Evolutionary conservation across 2,888 invertebrate genomes (phyloP), one percentile per base, ranked within the genome.

Genomic region (Julus scanicus): DNA sequence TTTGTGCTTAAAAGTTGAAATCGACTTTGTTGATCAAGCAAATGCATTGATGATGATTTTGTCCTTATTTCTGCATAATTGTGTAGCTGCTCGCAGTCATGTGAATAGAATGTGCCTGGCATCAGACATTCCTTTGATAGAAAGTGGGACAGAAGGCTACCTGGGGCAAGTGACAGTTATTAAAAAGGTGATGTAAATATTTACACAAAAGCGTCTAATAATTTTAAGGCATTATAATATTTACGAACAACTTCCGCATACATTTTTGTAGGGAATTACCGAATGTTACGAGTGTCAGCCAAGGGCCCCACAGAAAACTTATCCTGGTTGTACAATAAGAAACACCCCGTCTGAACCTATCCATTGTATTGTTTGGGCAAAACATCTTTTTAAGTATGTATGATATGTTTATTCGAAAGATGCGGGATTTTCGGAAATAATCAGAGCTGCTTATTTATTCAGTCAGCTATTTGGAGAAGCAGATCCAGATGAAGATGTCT

Each of bases 301-400:
- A 0, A 98, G 98, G 92, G 95, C 97, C 9, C 94, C 96, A 29
- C 97, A 97, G 91, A 98, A 98, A 92, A 95, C 97, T 8, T 99
- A 95, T 93, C 99, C 99, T 0, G 98, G 99, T 0, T 99, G 99
- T 92, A 99, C 99, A 1, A 99, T 99, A 90, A 94, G 99, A 83
- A 99, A 99, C 92, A 99, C 99, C 0, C 99, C 99, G 0, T 99
- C 98, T 0, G 99, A 99, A 92, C 98, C 98, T 0, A 98, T 99
- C 90, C 99, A 99, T 93, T 99, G 99, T 92, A 98, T 99, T 90
- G 99, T 99, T 37, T 99, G 99, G 99, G 97, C 98, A 0, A 99
- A 99, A 92, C 98, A 99, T 94, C 94, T 99, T 13, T 99, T 99
- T 93, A 99, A 99, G 96, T 97, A 93, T 94, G 94, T 2, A 63